phyloP scores from a whole-genome alignment of 2,888 invertebrate genomes.

The Nephrotoma flavescens region DNA sequence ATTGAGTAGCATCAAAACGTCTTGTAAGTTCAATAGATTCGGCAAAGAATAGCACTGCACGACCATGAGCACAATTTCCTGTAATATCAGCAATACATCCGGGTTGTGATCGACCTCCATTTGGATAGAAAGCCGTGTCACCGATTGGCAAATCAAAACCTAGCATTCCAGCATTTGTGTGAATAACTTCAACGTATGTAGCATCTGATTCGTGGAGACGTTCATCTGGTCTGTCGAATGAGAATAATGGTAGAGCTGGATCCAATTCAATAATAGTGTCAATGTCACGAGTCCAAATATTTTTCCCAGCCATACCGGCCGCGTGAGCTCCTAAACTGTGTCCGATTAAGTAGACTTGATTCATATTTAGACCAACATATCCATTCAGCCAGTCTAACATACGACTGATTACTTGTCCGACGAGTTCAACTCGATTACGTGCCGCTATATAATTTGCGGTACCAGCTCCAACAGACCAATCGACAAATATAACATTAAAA shows the following conservation, averaged over 20 bases:
- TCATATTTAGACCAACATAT: constrained; percentile 25
- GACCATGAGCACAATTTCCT: constrained; percentile 22
- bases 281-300: constrained; percentile 32
- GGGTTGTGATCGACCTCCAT: constrained; percentile 26
- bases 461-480: constrained; percentile 40
- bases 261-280: constrained; percentile 14
- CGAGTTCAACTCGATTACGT: constrained; percentile 30
- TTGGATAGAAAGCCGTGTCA: constrained; percentile 29
- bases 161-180: constrained; percentile 19
- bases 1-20: constrained; percentile 22
- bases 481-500: constrained; percentile 43
- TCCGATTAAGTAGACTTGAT: constrained; percentile 36
- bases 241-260: background rate
- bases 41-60: constrained; percentile 28
- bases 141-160: constrained; percentile 26
- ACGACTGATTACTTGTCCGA: background rate
- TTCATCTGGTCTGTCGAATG: background rate
- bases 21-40: constrained; percentile 26
- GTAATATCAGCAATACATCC: constrained; percentile 21
- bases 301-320: constrained; percentile 40
- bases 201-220: background rate
- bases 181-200: background rate
- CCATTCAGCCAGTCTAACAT: background rate
- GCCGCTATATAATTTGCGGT: constrained; percentile 41
- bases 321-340: constrained; percentile 44